These are phyloP conservation scores for Agrotis segetum DNA, from an alignment of 2,888 invertebrate species.

Conservation along the genomic window DNA sequence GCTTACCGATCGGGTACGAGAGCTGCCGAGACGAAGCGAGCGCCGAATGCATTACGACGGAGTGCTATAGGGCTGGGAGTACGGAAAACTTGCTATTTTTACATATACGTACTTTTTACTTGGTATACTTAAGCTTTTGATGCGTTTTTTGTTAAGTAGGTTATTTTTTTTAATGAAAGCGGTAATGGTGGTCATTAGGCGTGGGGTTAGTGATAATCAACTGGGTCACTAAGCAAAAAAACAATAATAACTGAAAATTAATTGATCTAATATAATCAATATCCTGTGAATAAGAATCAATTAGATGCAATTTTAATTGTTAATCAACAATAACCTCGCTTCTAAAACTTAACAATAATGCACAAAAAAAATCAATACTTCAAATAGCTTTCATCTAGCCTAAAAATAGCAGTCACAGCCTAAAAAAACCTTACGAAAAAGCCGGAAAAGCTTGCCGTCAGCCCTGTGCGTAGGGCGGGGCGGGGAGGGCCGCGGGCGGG, in stretches of 20 bases:
- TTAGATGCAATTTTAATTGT: background rate
- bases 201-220: no score
- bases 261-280: conserved; percentile 17
- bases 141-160: conserved; percentile 36
- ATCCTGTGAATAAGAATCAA: background rate
- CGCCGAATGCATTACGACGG: conserved; percentile 89
- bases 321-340: background rate
- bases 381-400: conserved; percentile 57
- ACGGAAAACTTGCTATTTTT: conserved; percentile 69
- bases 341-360: conserved; percentile 21
- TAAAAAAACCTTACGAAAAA: conserved; percentile 56
- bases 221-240: no score
- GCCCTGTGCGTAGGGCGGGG: conserved; percentile 79
- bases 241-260: background rate
- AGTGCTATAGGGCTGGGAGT: conserved; percentile 81
- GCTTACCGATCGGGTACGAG: conserved; percentile 90
- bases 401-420: conserved; percentile 49
- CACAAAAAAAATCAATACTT: conserved; percentile 50
- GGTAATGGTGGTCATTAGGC: background rate
- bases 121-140: conserved; percentile 30
- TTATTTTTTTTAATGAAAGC: conserved; percentile 3
- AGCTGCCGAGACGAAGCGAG: conserved; percentile 88
- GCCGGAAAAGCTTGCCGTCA: conserved; percentile 79
- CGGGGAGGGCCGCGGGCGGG: conserved; percentile 67
- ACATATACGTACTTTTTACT: conserved; percentile 55